Evolutionary conservation across 2,113 vertebrate genomes (phyloP).

Genomic region (Rhea americana): DNA sequence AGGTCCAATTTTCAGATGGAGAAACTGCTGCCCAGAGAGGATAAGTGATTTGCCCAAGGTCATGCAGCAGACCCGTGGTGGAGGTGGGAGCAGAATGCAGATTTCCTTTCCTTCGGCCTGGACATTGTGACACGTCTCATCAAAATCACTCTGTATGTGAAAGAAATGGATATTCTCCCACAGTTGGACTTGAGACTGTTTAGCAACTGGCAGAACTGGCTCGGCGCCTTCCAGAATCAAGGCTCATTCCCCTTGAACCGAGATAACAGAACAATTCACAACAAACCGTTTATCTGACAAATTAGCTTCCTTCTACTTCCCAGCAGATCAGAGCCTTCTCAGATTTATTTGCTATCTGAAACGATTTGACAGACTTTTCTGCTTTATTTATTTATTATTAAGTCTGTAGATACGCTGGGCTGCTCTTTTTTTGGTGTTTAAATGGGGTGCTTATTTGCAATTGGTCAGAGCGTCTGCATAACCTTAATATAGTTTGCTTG

Average conservation of each 20-base stretch:
- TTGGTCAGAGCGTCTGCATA: neutral
- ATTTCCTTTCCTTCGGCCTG: neutral
- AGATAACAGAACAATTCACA: constrained; percentile 50
- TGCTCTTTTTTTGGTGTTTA: neutral
- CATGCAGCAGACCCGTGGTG: neutral
- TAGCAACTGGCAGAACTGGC: neutral
- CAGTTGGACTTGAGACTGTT: neutral
- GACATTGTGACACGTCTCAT: neutral
- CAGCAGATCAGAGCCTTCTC: constrained; percentile 24
- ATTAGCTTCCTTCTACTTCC: constrained; percentile 49
- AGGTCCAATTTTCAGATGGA: neutral
- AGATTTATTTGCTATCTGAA: constrained; percentile 56
- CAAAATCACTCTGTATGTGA: neutral
- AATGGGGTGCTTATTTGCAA: neutral
- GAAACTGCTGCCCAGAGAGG: constrained; percentile 4
- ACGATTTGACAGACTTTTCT: constrained; percentile 18
- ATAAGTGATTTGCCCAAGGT: constrained; percentile 29
- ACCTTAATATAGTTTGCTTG: neutral
- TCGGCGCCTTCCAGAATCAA: neutral
- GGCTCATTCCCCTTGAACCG: constrained; percentile 12
- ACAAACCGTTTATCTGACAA: constrained; percentile 64
- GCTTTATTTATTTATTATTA: neutral
- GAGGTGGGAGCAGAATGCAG: neutral
- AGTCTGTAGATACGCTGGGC: neutral
- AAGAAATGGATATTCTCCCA: neutral